Evolutionary conservation across 2,113 vertebrate species (phyloP), one percentile per base, ranked within the genome.

Genomic region (Microtus ochrogaster): DNA sequence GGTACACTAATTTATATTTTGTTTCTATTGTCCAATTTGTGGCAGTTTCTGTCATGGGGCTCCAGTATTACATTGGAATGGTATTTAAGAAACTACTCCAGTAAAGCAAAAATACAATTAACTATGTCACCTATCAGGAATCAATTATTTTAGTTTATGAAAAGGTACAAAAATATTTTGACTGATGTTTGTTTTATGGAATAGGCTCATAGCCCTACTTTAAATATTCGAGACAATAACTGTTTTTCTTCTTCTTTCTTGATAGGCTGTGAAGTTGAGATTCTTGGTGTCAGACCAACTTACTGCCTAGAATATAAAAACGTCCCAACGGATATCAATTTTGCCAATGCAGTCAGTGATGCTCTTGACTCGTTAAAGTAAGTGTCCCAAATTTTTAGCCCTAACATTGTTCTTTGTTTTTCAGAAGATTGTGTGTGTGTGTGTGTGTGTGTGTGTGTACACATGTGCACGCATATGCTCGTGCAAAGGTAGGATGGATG

Each of bases 231-330:
- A 70, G 39, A 96, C 39, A 85, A 3, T 97, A 96, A 97, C 55
- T 58, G 52, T 72, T 89, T 28, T 74, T 87, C 7, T 2, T 77
- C 1, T 90, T 86, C 96, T 97, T 97, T n/a, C 5, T 96, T 97
- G 0, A 0, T 89, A 99, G 99, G 99, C 91, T 99, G 99, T 0
- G 99, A 99, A 96, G 99, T 99, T 1, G 98, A 99, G 98, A 99
- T 99, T 98, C 99, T 99, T 90, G 99, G 99, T 55, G 98, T 99
- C 73, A 98, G 97, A 93, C 99, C 99, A 36, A 98, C 98, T 36
- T 99, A 99, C 91, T 99, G 99, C 97, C 98, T 99, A 0, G 98
- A 99, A 93, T 99, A 99, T 90, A 98, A 99, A 96, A 98, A 98
- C 4, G 98, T 99, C 91, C 99, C 99, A 3, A 98, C 99, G 21